Percentiles rank a stretch among this genome's conserved stretches.
Evolutionary conservation across 2,113 vertebrate genomes (phyloP).

Genomic region (Anoplopoma fimbria): DNA sequence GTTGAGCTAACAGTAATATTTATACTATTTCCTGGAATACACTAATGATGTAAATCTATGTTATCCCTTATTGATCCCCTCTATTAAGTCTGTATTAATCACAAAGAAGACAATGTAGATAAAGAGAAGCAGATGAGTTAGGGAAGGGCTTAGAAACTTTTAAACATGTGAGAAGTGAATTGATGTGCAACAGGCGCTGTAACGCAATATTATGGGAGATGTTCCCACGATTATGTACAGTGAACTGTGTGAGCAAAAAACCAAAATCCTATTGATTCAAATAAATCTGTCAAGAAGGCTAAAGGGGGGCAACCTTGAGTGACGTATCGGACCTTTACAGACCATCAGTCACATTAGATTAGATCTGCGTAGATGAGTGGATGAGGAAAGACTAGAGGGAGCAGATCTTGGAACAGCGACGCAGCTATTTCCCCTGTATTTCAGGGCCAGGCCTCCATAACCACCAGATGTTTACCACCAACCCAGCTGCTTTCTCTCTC

Average conservation of each 20-base stretch:
- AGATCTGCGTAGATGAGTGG: slow-evolving; percentile 29
- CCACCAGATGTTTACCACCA: slow-evolving; percentile 77
- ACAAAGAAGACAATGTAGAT: slow-evolving; percentile 1
- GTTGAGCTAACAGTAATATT: not conserved
- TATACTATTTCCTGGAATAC: not conserved
- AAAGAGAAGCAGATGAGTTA: slow-evolving; percentile 64
- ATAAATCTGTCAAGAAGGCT: slow-evolving; percentile 1
- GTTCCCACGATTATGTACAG: slow-evolving; percentile 32
- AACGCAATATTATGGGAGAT: slow-evolving; percentile 31
- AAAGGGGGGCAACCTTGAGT: slow-evolving; percentile 11
- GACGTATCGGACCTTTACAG: slow-evolving; percentile 32
- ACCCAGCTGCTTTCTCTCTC: slow-evolving; percentile 75
- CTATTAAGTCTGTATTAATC: not conserved
- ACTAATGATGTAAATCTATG: not conserved
- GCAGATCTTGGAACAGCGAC: slow-evolving; percentile 52
- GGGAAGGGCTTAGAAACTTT: slow-evolving; percentile 52
- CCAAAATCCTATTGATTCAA: not conserved
- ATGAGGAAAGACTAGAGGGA: slow-evolving; percentile 46
- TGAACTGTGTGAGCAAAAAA: not conserved
- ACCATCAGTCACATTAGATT: slow-evolving; percentile 39
- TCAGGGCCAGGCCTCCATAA: slow-evolving; percentile 61
- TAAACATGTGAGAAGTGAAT: slow-evolving; percentile 33
- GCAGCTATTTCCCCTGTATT: slow-evolving; percentile 53
- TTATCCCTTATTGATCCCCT: not conserved
- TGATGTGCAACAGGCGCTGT: slow-evolving; percentile 57